Evolutionary conservation across 2,113 vertebrate species (phyloP).

Genomic region (Plecotus auritus): DNA sequence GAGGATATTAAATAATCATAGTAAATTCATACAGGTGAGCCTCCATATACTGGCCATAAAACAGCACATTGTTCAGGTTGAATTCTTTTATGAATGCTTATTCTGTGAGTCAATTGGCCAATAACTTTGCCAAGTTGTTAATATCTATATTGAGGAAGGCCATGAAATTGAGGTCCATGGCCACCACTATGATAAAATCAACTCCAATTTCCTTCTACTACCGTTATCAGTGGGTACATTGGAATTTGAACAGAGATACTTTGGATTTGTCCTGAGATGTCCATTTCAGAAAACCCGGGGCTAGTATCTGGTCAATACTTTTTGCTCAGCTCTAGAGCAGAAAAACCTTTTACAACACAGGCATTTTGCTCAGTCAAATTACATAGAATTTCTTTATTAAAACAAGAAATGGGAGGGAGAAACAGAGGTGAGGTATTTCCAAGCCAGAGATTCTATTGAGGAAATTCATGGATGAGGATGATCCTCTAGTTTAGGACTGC

Average conservation of each 20-base stretch:
- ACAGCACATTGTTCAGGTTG: slow-evolving; percentile 77
- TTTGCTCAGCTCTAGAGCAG: background rate
- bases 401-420: background rate
- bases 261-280: background rate
- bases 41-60: slow-evolving; percentile 74
- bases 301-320: background rate
- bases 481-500: background rate
- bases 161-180: slow-evolving; percentile 58
- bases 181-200: background rate
- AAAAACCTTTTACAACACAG: background rate
- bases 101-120: slow-evolving; percentile 78
- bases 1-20: slow-evolving; percentile 81
- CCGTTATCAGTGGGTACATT: background rate
- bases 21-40: slow-evolving; percentile 78
- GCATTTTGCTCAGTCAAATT: background rate
- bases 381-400: background rate
- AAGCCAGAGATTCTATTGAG: background rate
- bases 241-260: background rate
- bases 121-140: slow-evolving; percentile 76
- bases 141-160: slow-evolving; percentile 64
- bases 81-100: slow-evolving; percentile 81
- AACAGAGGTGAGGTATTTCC: background rate
- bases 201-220: slow-evolving; percentile 31
- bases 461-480: background rate
- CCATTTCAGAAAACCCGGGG: background rate